Evolutionary conservation across 2,113 vertebrate species (phyloP).

Genomic region (Dicaeum eximium): DNA sequence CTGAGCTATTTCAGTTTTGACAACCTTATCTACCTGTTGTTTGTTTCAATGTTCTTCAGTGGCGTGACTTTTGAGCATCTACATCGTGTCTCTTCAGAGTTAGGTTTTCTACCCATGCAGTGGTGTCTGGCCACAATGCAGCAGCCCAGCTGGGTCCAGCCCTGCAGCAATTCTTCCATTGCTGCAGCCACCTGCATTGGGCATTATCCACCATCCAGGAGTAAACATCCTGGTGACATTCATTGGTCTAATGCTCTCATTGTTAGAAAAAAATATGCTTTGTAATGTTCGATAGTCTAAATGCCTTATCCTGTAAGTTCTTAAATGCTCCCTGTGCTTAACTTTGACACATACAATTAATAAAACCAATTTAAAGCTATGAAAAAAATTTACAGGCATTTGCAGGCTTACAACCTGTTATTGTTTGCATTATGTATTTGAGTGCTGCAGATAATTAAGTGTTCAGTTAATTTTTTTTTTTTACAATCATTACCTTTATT

Average conservation of each 20-base stretch:
- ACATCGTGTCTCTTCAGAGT: background rate
- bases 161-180: background rate
- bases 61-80: accelerated
- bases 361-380: background rate
- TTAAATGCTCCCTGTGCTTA: background rate
- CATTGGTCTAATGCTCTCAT: background rate
- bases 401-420: background rate
- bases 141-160: background rate
- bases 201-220: background rate
- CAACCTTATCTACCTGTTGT: background rate
- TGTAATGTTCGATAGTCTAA: background rate
- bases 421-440: background rate
- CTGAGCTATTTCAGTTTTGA: background rate
- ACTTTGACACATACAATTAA: background rate
- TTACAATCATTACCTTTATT: background rate
- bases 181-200: background rate
- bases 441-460: background rate
- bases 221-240: too few relatives aligned
- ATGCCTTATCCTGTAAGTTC: background rate
- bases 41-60: background rate
- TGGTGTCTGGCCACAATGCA: background rate
- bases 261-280: background rate
- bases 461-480: background rate
- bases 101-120: accelerated
- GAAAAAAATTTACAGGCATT: background rate